Base-by-base conservation (phyloP, 2,113 vertebrate species). In the Alouatta palliata region DNA sequence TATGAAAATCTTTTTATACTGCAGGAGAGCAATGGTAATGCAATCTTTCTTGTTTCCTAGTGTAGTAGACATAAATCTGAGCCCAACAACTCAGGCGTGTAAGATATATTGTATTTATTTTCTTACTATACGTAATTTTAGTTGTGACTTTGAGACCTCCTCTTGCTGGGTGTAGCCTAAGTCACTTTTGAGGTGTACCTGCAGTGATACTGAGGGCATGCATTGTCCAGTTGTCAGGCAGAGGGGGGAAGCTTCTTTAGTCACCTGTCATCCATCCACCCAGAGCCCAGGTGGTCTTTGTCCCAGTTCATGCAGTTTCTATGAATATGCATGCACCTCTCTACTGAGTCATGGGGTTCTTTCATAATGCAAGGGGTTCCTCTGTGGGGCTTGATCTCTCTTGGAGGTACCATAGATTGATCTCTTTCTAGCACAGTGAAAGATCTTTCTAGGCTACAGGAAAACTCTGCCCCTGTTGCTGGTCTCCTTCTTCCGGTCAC, bases 21-120 rank as follows among this genome's bases (percentile, higher is more conserved):
- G 99, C 94, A 99, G 97, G 97, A 99, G 99, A 98, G 99, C 99
- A 56, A 98, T 99, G 99, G 99, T 99, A 99, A 98, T 75, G 30
- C 73, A 61, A 35, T 52, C 40, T 5, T 94, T 90, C 19, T 43
- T 9, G 40, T 84, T 91, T 77, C 66, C 66, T 96, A 23, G 52
- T 30, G 11, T 80, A 54, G 2, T 56, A 76, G 47, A 52, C 54
- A 21, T 58, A 75, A 79, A n/a, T 73, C 37, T 76, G 30, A 73
- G 76, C 37, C 70, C n/a, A 30, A 71, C 19, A 77, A 30, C 20
- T 37, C 1, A 11, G 68, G 8, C 9, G 11, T 75, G 4, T 58
- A 40, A 43, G 30, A 82, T 47, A 49, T 16, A 45, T 32, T 61
- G 23, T 35, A 5, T 91, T 77, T 80, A 75, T 56, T 71, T 79